Conservation (phyloP, 2,888 invertebrate species). For the Acrobasis consociella region DNA sequence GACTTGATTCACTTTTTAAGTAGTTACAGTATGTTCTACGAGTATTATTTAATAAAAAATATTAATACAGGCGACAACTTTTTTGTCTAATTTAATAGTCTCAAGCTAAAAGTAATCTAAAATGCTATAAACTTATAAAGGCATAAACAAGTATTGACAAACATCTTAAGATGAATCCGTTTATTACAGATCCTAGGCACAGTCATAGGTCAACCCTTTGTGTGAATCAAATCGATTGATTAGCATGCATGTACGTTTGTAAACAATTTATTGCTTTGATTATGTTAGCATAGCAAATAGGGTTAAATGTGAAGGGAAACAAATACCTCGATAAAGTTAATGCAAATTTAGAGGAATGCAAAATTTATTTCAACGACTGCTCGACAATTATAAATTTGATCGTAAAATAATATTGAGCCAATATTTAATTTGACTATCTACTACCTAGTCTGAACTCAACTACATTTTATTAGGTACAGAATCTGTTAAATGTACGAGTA, state of each 20-base stretch:
- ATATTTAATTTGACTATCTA: background rate
- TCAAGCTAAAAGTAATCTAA: no score
- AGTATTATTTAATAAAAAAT: no score
- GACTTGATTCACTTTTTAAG: no score
- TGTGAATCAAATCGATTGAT: conserved; percentile 65
- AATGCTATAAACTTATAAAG: background rate
- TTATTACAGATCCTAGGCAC: conserved; percentile 54
- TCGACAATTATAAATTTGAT: conserved; percentile 8
- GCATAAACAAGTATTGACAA: background rate
- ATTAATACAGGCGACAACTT: no score
- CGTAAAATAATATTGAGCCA: background rate
- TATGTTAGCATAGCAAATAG: conserved; percentile 37
- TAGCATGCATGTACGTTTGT: conserved; percentile 49
- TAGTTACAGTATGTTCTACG: no score
- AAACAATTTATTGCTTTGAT: conserved; percentile 50
- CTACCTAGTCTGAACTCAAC: background rate
- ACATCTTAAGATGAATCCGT: conserved; percentile 35
- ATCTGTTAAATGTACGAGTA: background rate
- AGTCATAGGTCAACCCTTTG: conserved; percentile 57
- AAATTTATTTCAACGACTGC: conserved; percentile 6
- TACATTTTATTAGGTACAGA: background rate
- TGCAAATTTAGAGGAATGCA: conserved; percentile 16
- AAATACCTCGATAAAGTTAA: conserved; percentile 30
- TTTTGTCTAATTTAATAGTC: no score
- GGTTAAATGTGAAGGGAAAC: conserved; percentile 44